phyloP scores from a whole-genome alignment of 2,113 vertebrate species.

The Tinamus guttatus region DNA sequence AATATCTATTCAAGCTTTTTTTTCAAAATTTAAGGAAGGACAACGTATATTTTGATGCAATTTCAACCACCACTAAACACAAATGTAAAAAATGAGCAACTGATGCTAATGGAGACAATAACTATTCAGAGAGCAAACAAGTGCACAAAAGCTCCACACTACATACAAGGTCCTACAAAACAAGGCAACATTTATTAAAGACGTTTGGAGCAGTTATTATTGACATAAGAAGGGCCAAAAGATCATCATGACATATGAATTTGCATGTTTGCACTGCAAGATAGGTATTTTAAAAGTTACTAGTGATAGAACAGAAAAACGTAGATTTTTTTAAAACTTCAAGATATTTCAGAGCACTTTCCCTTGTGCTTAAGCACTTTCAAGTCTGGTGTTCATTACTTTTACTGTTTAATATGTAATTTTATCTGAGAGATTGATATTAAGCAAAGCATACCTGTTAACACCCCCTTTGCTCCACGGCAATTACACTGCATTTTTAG shows the following conservation, averaged over 20 bases:
- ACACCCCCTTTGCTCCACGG: neutral
- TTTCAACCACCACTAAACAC: neutral
- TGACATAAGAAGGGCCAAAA: neutral
- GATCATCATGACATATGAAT: neutral
- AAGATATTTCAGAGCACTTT: neutral
- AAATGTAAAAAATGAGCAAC: neutral
- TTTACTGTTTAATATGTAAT: neutral
- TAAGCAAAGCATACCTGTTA: neutral
- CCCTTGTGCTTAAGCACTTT: rapidly evolving
- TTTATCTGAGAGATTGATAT: neutral
- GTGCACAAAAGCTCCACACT: neutral
- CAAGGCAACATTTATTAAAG: neutral
- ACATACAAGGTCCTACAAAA: neutral
- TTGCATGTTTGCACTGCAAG: neutral
- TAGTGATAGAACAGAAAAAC: neutral
- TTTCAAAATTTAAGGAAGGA: neutral
- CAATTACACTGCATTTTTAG: neutral
- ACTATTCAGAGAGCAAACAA: neutral
- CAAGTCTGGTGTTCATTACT: neutral
- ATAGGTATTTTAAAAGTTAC: neutral
- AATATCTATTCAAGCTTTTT: too few species aligned
- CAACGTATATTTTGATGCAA: neutral
- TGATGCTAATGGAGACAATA: neutral
- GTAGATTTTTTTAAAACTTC: neutral
- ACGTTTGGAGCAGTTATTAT: neutral